Percentiles rank a stretch among this genome's conserved stretches.
Conservation (phyloP, 2,888 invertebrate genomes). For the Halocaridina rubra region DNA sequence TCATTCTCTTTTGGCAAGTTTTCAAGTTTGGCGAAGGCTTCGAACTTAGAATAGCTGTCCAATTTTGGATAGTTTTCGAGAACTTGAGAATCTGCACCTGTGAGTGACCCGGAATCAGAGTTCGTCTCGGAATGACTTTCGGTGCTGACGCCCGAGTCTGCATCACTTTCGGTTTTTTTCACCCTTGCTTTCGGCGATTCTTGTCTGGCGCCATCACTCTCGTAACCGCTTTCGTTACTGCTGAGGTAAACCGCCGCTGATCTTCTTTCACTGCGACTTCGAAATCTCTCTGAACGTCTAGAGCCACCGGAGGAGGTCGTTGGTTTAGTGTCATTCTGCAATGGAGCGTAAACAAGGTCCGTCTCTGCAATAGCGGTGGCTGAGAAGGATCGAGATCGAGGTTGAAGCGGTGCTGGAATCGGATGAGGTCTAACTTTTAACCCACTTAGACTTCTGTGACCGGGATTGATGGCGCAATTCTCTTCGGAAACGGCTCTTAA, state of each 20-base stretch:
- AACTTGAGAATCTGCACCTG: constrained; percentile 31
- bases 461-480: constrained; percentile 41
- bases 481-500: constrained; percentile 55
- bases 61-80: constrained; percentile 31
- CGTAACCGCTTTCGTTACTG: constrained; percentile 86
- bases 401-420: constrained; percentile 19
- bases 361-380: constrained; percentile 32
- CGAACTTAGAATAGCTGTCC: constrained; percentile 6
- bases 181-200: constrained; percentile 54
- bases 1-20: background rate
- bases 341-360: constrained; percentile 2
- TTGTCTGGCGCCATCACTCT: constrained; percentile 74
- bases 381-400: constrained; percentile 40
- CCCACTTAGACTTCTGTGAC: constrained; percentile 21
- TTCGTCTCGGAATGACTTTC: constrained; percentile 61
- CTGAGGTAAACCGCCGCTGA: constrained; percentile 76
- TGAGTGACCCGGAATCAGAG: constrained; percentile 64
- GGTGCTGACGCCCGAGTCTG: constrained; percentile 60
- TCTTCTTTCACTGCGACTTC: constrained; percentile 24
- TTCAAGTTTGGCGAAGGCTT: constrained; percentile 16
- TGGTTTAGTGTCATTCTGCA: background rate
- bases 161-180: constrained; percentile 62
- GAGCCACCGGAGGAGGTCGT: background rate
- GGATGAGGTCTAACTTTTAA: constrained; percentile 7
- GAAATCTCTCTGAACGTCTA: constrained; percentile 4